Evolutionary conservation across 2,888 invertebrate genomes (phyloP).

Genomic region (Pristionchus fissidentatus): DNA sequence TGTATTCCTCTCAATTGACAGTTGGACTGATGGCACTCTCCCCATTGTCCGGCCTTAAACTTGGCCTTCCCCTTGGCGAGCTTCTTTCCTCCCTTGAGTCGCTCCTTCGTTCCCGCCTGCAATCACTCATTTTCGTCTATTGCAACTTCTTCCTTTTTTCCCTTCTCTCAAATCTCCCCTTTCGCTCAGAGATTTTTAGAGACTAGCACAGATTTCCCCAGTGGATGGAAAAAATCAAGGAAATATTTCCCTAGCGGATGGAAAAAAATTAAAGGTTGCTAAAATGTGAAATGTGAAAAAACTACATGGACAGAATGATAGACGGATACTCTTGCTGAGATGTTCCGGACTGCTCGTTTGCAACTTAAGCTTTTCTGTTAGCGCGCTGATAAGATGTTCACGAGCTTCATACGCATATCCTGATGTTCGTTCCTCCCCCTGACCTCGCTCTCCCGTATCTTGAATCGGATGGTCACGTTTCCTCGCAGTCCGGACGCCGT

Average conservation of each 20-base stretch:
- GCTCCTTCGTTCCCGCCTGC: background rate
- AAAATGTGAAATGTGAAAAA: background rate
- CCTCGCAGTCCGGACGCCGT: conserved; percentile 82
- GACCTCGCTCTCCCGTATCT: conserved; percentile 78
- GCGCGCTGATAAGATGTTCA: too few relatives aligned
- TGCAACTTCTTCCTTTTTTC: too few relatives aligned
- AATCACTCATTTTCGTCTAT: background rate
- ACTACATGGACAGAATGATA: background rate
- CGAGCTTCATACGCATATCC: too few relatives aligned
- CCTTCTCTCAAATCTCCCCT: too few relatives aligned
- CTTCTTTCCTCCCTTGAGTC: conserved; percentile 9
- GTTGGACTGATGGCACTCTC: conserved; percentile 61
- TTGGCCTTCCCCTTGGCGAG: conserved; percentile 30
- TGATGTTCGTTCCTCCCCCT: background rate
- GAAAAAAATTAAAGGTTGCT: too few relatives aligned
- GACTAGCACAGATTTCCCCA: background rate
- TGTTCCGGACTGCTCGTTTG: too few relatives aligned
- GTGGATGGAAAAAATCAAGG: too few relatives aligned
- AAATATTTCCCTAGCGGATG: too few relatives aligned
- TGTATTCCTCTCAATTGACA: conserved; percentile 63
- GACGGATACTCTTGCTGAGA: background rate
- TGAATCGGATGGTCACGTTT: conserved; percentile 86
- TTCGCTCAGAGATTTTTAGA: too few relatives aligned
- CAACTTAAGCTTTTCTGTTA: too few relatives aligned
- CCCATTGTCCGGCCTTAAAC: conserved; percentile 58